Conservation (phyloP, 64 coral and sea anemone genomes). For the Dendronephthya gigantea region DNA sequence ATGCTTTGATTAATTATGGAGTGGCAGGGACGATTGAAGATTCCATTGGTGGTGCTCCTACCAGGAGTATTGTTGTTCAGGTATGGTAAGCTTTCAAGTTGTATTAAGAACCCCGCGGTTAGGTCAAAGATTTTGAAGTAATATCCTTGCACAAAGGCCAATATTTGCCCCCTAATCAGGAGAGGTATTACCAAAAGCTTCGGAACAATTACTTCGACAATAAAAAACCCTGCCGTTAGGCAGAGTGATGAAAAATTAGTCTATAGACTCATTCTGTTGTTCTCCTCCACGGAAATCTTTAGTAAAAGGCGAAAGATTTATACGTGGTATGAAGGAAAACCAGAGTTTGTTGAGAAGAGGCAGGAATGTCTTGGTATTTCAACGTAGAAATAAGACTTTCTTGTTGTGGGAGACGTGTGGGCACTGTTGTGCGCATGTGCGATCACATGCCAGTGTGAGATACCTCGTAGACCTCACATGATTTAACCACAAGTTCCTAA, state of each 20-base stretch:
- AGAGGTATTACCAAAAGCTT: too few relatives aligned
- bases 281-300: conserved; percentile 24
- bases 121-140: too few relatives aligned
- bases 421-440: too few relatives aligned
- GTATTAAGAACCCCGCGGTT: too few relatives aligned
- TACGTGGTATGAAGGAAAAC: not conserved
- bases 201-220: not conserved
- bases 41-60: conserved; percentile 10
- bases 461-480: too few relatives aligned
- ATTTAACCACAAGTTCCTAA: too few relatives aligned
- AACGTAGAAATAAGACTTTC: not conserved
- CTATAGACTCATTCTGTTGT: conserved; percentile 19
- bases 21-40: conserved; percentile 12
- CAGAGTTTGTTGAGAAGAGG: not conserved
- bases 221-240: not conserved
- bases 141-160: too few relatives aligned
- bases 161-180: too few relatives aligned
- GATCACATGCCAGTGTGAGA: too few relatives aligned
- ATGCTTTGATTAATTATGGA: conserved; percentile 5
- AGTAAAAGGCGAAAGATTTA: conserved; percentile 17
- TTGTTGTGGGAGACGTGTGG: not conserved
- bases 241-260: conserved; percentile 1
- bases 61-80: not conserved
- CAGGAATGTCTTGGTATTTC: not conserved
- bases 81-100: too few relatives aligned